Evolutionary conservation across 2,113 vertebrate species (phyloP), one percentile per base, ranked within the genome.

Genomic region (Eublepharis macularius): DNA sequence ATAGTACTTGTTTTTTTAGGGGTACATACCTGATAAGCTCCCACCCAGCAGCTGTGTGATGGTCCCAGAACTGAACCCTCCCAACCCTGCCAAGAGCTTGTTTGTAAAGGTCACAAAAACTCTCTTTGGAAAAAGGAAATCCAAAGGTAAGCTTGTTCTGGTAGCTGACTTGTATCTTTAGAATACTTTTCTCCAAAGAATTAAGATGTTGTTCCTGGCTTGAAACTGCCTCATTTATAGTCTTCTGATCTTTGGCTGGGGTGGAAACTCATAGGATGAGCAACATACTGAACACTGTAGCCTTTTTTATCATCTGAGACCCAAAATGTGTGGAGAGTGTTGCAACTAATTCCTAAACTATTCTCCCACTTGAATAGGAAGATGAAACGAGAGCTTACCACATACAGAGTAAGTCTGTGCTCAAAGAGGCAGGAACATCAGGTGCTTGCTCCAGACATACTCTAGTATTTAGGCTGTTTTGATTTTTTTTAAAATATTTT

Each of bases 101-200:
- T 98, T 99, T 85, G 97, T 97, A 87, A 99, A 99, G 96, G 97
- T 99, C 93, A 98, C 98, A 73, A 99, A 99, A 95, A 99, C 97
- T 11, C 96, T 99, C 77, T 99, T 99, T 90, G 93, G 98, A 88
- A 98, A 98, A 93, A 98, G 98, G 86, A 99, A 98, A 91, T 92
- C 95, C 7, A 99, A 98, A 95, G 96, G 98, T 99, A 92, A 96
- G 96, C 32, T 66, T 47, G 6, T 47, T 65, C 24, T 65, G 2
- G 17, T 6, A 19, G 26, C 7, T 63, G 51, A 34, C 36, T 24
- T n/a, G 39, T 10, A 19, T 11, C 9, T 45, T 41, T 19, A 14
- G 39, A 72, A 9, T 17, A 66, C 32, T 68, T 54, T 12, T 8
- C 65, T n/a, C 60, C 60, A 63, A 63, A 34, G 39, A 73, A 32